phyloP scores from a whole-genome alignment of 2,113 vertebrate species.

The Tachycineta bicolor region DNA sequence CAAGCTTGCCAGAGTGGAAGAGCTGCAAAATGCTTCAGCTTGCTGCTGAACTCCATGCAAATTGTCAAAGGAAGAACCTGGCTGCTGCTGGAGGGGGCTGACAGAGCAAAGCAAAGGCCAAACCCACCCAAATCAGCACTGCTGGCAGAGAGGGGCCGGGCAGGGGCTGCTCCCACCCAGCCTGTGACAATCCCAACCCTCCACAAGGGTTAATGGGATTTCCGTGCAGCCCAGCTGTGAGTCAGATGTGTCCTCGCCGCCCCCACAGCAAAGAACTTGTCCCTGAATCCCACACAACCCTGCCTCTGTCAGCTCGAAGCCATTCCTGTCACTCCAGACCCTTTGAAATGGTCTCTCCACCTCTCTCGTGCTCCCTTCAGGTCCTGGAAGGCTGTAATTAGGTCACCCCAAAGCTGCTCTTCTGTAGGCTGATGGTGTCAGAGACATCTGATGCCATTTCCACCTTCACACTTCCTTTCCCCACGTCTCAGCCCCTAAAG shows the following conservation, averaged over 20 bases:
- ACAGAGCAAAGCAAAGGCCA: not conserved
- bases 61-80: not conserved
- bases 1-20: not conserved
- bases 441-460: not conserved
- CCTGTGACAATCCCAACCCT: not conserved
- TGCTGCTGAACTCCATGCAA: not conserved
- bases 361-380: not conserved
- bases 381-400: not conserved
- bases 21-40: not conserved
- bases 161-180: not conserved
- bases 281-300: not conserved
- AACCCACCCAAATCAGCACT: not conserved
- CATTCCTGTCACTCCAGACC: not conserved
- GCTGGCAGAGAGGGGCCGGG: not conserved
- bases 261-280: not conserved
- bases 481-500: not conserved
- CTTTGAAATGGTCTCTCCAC: not conserved
- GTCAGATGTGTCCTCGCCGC: not conserved
- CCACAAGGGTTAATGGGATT: fast-evolving
- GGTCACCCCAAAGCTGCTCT: not conserved
- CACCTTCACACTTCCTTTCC: not conserved
- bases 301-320: not conserved
- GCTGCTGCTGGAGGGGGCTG: not conserved
- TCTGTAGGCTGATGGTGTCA: not conserved
- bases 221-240: not conserved